A percentile compares a stretch with the other conserved stretches of the same genome.
Conservation (phyloP, 2,113 vertebrate species). For the Paratilapia polleni region DNA sequence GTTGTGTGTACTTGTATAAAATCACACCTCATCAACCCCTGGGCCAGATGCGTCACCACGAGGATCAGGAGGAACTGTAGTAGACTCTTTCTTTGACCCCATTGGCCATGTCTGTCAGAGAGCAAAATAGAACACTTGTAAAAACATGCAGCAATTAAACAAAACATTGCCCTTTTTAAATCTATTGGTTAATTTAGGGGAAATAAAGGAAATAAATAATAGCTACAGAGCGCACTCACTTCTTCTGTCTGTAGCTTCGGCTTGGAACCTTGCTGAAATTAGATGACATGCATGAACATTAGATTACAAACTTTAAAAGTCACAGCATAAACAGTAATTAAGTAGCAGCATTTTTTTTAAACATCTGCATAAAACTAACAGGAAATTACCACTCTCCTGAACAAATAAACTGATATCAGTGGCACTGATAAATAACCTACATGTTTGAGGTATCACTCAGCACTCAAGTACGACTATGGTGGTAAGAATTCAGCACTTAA, state of each 20-base stretch:
- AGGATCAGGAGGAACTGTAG: slow-evolving; percentile 67
- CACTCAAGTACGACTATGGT: not conserved
- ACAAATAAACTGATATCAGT: not conserved
- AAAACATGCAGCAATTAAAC: not conserved
- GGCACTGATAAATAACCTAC: not conserved
- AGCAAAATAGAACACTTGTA: not conserved
- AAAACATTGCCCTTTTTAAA: not conserved
- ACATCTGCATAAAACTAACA: not conserved
- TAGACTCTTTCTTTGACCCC: slow-evolving; percentile 57
- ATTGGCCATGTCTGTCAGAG: slow-evolving; percentile 53
- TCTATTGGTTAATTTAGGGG: not conserved
- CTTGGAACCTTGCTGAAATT: slow-evolving; percentile 60
- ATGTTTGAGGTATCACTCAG: not conserved
- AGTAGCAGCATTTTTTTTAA: not conserved
- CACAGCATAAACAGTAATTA: not conserved
- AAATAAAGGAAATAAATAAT: not conserved
- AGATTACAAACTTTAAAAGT: not conserved
- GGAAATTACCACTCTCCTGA: not conserved
- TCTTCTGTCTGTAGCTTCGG: slow-evolving; percentile 60
- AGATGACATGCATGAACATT: slow-evolving; percentile 1
- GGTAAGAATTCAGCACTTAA: not conserved
- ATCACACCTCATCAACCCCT: slow-evolving; percentile 70
- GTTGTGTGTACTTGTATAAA: not conserved
- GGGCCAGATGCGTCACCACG: slow-evolving; percentile 77
- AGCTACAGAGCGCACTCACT: slow-evolving; percentile 27